Evolutionary conservation across 2,797 vertebrate genomes (phyloP).

Genomic region (Thamnophis elegans): DNA sequence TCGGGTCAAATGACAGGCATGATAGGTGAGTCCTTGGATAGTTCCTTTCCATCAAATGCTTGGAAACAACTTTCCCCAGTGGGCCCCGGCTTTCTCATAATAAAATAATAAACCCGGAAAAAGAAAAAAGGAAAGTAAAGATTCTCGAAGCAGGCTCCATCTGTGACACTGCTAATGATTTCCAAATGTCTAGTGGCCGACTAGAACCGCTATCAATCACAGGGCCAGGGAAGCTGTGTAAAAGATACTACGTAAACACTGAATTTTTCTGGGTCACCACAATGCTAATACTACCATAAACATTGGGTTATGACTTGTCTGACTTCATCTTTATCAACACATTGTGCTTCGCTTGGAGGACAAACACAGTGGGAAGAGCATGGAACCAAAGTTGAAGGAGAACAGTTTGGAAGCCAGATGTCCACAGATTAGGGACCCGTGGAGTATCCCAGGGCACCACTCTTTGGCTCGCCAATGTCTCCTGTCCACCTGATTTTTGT

Average conservation of each 20-base stretch:
- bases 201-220: constrained; percentile 28
- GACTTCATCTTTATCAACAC: constrained; percentile 24
- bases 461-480: not conserved
- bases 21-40: not conserved
- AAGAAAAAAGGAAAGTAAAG: constrained; percentile 5
- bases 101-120: constrained; percentile 10
- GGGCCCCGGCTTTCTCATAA: constrained; percentile 1
- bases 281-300: constrained; percentile 30
- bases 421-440: not conserved
- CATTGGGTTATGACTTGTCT: constrained; percentile 19
- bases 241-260: constrained; percentile 25
- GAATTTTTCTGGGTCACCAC: constrained; percentile 31
- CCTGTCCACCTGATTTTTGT: not conserved
- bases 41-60: not conserved
- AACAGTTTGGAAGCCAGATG: not conserved
- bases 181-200: constrained; percentile 20
- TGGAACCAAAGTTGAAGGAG: not conserved
- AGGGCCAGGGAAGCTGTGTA: constrained; percentile 1
- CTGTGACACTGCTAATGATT: constrained; percentile 29
- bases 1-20: not conserved
- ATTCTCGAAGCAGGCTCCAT: constrained; percentile 15
- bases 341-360: not conserved
- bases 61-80: not conserved
- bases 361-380: not conserved
- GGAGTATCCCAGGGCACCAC: not conserved